A percentile compares a stretch with the other conserved stretches of the same genome.
These are phyloP conservation scores for Mylabris sibirica DNA, from an alignment of 2,888 invertebrate species.

Conservation along the genomic window DNA sequence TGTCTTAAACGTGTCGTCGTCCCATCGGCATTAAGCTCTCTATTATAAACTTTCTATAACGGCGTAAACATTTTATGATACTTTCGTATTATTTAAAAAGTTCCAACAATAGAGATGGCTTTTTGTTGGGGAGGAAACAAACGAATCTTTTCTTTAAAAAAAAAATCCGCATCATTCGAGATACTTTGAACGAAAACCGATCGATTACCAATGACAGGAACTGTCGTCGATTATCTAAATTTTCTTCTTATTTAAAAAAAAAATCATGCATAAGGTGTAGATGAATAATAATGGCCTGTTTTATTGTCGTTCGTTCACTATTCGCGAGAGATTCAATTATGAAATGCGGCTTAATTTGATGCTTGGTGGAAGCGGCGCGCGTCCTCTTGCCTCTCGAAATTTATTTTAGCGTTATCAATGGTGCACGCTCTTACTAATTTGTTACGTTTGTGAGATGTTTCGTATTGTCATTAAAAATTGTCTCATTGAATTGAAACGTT, in stretches of 20 bases:
- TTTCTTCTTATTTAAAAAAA: background rate
- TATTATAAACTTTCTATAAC: slow-evolving; percentile 8
- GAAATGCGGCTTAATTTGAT: slow-evolving; percentile 35
- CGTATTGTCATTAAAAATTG: slow-evolving; percentile 6
- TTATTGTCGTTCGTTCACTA: background rate
- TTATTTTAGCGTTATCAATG: slow-evolving; percentile 34
- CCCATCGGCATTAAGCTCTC: slow-evolving; percentile 12
- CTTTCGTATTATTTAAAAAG: background rate
- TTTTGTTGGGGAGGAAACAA: background rate
- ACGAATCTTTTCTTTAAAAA: background rate
- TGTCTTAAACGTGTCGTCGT: background rate
- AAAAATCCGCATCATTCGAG: background rate
- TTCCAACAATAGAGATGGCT: slow-evolving; percentile 2
- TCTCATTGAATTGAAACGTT: background rate
- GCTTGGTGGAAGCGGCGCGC: slow-evolving; percentile 28
- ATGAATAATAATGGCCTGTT: slow-evolving; percentile 13
- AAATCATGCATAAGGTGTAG: background rate
- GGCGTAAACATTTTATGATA: background rate
- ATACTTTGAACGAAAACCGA: background rate
- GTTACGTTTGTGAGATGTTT: slow-evolving; percentile 27
- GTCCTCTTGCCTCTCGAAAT: slow-evolving; percentile 25
- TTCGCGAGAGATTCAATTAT: slow-evolving; percentile 29
- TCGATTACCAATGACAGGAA: background rate
- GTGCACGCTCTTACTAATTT: slow-evolving; percentile 29
- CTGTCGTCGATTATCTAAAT: background rate